Evolutionary conservation across 2,888 invertebrate genomes (phyloP).

Genomic region (Calephelis perditalis): DNA sequence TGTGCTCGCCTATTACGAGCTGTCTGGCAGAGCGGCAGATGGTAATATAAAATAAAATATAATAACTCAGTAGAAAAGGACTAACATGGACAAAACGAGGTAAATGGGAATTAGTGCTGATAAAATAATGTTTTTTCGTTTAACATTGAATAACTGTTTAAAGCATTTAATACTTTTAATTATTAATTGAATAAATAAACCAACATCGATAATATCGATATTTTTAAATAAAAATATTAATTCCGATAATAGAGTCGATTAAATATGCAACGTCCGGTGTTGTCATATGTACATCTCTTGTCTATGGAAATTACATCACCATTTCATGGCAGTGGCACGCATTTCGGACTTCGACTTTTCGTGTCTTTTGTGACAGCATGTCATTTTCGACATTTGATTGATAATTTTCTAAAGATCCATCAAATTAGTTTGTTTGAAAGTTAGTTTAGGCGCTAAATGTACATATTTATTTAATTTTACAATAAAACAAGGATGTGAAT

Average conservation of each 20-base stretch:
- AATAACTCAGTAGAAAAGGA: too few relatives aligned
- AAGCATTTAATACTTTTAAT: too few relatives aligned
- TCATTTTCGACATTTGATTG: constrained; percentile 79
- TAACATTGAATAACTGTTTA: too few relatives aligned
- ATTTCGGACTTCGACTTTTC: constrained; percentile 74
- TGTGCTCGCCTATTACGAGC: too few relatives aligned
- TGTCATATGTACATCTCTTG: constrained; percentile 45
- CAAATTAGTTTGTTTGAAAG: constrained; percentile 77
- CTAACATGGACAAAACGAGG: too few relatives aligned
- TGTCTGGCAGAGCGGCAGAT: too few relatives aligned
- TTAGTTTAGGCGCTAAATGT: constrained; percentile 73
- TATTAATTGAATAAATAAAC: too few relatives aligned
- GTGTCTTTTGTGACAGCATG: constrained; percentile 78
- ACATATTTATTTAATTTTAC: constrained; percentile 52
- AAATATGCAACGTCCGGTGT: constrained; percentile 35
- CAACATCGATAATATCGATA: too few relatives aligned
- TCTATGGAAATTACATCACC: constrained; percentile 66
- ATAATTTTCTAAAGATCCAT: constrained; percentile 76
- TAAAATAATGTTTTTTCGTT: too few relatives aligned
- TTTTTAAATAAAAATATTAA: too few relatives aligned
- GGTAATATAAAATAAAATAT: too few relatives aligned
- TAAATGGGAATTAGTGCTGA: too few relatives aligned
- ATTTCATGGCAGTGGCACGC: constrained; percentile 74
- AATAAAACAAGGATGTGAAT: constrained; percentile 62
- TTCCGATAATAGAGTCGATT: constrained; percentile 26